A percentile compares a stretch with the other conserved stretches of the same genome.
Conservation (phyloP, 2,797 vertebrate genomes). For the Cuniculus paca region DNA sequence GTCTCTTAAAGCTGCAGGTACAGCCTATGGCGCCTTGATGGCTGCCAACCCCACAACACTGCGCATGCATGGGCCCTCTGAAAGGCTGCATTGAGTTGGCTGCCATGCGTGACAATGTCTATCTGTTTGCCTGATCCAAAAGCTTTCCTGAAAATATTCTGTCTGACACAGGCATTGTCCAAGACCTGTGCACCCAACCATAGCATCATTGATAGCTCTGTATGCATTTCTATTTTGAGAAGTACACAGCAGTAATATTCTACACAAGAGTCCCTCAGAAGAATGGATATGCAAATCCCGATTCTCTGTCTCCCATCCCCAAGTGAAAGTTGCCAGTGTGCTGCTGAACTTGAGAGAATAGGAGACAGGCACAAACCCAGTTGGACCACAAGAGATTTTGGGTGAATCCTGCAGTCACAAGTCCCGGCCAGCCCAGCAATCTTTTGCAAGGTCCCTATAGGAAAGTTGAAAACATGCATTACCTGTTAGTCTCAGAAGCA, state of each 20-base stretch:
- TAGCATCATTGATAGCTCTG: background rate
- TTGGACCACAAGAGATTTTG: background rate
- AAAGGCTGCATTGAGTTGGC: too few relatives aligned
- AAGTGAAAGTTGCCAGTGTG: background rate
- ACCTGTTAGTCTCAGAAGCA: conserved; percentile 87
- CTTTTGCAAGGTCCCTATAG: conserved; percentile 7
- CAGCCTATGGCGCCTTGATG: background rate
- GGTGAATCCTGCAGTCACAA: background rate
- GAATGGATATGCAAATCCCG: background rate
- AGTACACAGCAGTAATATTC: background rate
- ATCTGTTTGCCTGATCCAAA: background rate
- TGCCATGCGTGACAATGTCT: background rate
- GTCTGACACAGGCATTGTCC: background rate
- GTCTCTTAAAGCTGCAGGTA: background rate
- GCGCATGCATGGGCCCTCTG: accelerated
- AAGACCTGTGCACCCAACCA: background rate
- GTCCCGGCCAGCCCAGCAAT: conserved; percentile 40
- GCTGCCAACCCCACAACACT: accelerated
- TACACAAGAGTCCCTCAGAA: background rate
- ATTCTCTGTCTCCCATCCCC: background rate
- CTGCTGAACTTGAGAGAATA: background rate
- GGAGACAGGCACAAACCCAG: background rate
- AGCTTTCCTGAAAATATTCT: background rate
- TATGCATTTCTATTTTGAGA: conserved; percentile 11
- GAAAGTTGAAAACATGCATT: conserved; percentile 87